phyloP scores from a whole-genome alignment of 2,113 vertebrate genomes.

The Aythya baeri region DNA sequence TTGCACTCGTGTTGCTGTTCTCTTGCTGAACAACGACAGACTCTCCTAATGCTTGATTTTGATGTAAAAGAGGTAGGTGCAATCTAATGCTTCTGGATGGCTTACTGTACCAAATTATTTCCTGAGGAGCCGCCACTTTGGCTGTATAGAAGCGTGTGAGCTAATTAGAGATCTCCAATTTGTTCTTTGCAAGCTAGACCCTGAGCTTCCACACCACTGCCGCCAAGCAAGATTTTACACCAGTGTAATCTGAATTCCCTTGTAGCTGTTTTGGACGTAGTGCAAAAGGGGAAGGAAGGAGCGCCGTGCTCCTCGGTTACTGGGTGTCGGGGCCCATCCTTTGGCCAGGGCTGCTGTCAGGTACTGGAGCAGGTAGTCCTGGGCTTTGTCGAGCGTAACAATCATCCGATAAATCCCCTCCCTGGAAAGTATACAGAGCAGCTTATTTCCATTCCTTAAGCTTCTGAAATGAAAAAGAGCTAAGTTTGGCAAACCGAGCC shows the following conservation, averaged over 20 bases:
- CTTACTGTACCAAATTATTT: slow-evolving; percentile 71
- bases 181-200: slow-evolving; percentile 1
- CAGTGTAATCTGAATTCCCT: slow-evolving; percentile 34
- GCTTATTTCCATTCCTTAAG: slow-evolving; percentile 63
- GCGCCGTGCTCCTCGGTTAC: neutral
- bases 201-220: slow-evolving; percentile 23
- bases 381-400: slow-evolving; percentile 6
- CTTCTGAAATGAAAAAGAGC: slow-evolving; percentile 57
- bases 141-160: neutral
- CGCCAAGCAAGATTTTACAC: slow-evolving; percentile 28
- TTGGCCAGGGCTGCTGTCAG: slow-evolving; percentile 37
- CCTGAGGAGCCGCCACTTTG: slow-evolving; percentile 30
- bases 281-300: slow-evolving; percentile 17
- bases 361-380: slow-evolving; percentile 29
- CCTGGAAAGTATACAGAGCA: slow-evolving; percentile 51
- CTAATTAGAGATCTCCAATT: slow-evolving; percentile 4
- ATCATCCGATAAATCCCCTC: slow-evolving; percentile 45
- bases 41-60: slow-evolving; percentile 69
- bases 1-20: slow-evolving; percentile 73
- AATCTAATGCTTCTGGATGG: slow-evolving; percentile 79
- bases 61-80: slow-evolving; percentile 74
- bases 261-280: neutral
- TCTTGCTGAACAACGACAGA: slow-evolving; percentile 62
- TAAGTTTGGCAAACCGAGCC: slow-evolving; percentile 42
- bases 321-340: slow-evolving; percentile 37